Conservation (phyloP, 2,797 vertebrate species). For the Gallinago stenura region DNA sequence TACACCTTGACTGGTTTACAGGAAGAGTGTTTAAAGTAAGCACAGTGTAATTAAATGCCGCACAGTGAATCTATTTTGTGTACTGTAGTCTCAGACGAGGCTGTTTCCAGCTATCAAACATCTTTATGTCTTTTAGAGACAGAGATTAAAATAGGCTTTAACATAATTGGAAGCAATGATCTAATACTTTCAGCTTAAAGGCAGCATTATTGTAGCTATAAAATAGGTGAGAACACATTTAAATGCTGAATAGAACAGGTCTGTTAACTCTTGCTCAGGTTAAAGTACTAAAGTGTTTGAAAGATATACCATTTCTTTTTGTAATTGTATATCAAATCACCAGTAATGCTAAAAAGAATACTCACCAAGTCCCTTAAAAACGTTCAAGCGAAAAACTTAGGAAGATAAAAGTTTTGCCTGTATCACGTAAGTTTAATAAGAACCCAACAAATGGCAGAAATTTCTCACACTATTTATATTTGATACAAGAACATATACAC, state of each 20-base stretch:
- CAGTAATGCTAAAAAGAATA: neutral
- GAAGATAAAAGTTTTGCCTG: neutral
- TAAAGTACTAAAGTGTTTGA: neutral
- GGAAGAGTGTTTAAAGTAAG: conserved; percentile 19
- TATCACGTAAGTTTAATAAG: neutral
- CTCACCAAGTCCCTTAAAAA: neutral
- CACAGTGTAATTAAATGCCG: conserved; percentile 37
- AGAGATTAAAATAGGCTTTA: conserved; percentile 47
- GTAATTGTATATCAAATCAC: neutral
- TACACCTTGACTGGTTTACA: conserved; percentile 15
- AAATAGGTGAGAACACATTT: neutral
- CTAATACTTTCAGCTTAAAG: conserved; percentile 44
- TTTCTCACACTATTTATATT: neutral
- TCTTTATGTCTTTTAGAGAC: conserved; percentile 47
- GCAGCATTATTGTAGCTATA: conserved; percentile 26
- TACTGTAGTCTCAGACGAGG: conserved; percentile 3
- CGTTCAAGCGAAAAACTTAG: neutral
- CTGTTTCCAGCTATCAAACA: conserved; percentile 44
- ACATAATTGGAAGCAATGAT: conserved; percentile 47
- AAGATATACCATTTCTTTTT: neutral
- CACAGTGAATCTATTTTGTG: conserved; percentile 28
- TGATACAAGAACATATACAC: neutral
- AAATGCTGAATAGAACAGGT: conserved; percentile 5
- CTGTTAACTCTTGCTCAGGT: conserved; percentile 4
- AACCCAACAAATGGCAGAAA: neutral